Conservation (phyloP, 2,113 vertebrate genomes). For the Upupa epops region DNA sequence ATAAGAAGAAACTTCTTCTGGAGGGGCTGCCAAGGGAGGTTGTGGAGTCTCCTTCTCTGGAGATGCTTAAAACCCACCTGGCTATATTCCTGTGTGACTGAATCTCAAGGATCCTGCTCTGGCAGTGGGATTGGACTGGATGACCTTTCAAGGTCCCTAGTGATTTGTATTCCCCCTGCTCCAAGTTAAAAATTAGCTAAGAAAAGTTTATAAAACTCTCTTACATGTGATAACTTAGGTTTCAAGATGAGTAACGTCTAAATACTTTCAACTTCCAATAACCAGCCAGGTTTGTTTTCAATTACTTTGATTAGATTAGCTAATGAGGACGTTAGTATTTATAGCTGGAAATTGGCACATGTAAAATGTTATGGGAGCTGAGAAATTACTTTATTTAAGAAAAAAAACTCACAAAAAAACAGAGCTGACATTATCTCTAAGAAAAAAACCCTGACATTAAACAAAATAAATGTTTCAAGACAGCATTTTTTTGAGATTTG, state of each 20-base stretch:
- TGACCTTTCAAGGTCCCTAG: background rate
- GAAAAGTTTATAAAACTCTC: background rate
- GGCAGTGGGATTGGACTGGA: too few relatives aligned
- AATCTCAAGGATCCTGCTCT: too few relatives aligned
- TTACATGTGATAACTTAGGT: background rate
- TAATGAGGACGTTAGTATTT: slow-evolving; percentile 39
- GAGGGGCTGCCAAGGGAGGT: too few relatives aligned
- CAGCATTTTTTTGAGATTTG: background rate
- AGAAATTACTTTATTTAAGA: background rate
- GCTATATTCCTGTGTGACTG: too few relatives aligned
- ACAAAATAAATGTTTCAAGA: background rate
- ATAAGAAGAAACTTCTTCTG: too few relatives aligned
- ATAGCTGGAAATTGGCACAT: slow-evolving; percentile 41
- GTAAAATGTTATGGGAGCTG: slow-evolving; percentile 36
- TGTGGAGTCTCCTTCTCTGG: too few relatives aligned
- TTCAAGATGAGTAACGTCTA: slow-evolving; percentile 17
- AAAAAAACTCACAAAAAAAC: slow-evolving; percentile 32
- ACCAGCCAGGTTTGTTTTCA: background rate
- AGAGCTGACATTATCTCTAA: background rate
- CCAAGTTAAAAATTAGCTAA: background rate
- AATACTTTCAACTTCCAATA: slow-evolving; percentile 16
- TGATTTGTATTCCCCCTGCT: accelerated
- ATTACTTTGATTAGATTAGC: slow-evolving; percentile 13
- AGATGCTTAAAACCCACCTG: too few relatives aligned
- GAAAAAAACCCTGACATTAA: background rate